Percentiles rank a stretch among this genome's conserved stretches.
Conservation (phyloP, 2,888 invertebrate genomes). For the Rhingia rostrata region DNA sequence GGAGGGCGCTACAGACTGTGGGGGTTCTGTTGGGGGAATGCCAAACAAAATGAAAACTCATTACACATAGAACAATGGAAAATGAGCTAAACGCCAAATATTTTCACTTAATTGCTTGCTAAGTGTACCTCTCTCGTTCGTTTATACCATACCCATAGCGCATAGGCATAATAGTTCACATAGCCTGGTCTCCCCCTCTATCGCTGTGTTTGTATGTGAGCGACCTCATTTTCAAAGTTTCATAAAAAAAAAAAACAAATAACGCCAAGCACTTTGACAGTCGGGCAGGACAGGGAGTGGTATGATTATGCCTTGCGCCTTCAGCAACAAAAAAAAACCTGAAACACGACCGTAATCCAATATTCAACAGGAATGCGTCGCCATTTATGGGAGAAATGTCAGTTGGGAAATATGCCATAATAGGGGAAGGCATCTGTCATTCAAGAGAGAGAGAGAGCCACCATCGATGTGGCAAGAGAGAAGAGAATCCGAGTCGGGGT, state of each 20-base stretch:
- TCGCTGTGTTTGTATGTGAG: conserved; percentile 18
- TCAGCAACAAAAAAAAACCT: background rate
- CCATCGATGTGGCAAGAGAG: no score
- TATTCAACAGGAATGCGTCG: conserved; percentile 70
- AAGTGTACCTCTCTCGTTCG: conserved; percentile 39
- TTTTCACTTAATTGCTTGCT: conserved; percentile 68
- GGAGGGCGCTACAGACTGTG: no score
- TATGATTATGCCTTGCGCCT: background rate
- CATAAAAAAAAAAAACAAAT: conserved; percentile 4
- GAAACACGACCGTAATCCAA: conserved; percentile 31
- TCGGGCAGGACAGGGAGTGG: conserved; percentile 16
- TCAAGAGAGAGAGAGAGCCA: no score
- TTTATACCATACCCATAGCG: conserved; percentile 27
- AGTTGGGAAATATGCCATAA: conserved; percentile 40
- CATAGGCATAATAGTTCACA: no score
- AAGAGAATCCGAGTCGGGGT: conserved; percentile 1
- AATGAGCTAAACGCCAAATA: conserved; percentile 68
- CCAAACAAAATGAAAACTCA: conserved; percentile 57
- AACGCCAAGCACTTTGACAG: conserved; percentile 34
- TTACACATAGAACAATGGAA: conserved; percentile 63
- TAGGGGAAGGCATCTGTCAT: background rate
- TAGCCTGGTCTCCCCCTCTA: no score
- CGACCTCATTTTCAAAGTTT: conserved; percentile 46
- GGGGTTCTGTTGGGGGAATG: background rate
- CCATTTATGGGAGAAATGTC: conserved; percentile 46